These are phyloP conservation scores for Dermatemys mawii DNA, from an alignment of 2,113 vertebrate genomes.

Conservation along the genomic window DNA sequence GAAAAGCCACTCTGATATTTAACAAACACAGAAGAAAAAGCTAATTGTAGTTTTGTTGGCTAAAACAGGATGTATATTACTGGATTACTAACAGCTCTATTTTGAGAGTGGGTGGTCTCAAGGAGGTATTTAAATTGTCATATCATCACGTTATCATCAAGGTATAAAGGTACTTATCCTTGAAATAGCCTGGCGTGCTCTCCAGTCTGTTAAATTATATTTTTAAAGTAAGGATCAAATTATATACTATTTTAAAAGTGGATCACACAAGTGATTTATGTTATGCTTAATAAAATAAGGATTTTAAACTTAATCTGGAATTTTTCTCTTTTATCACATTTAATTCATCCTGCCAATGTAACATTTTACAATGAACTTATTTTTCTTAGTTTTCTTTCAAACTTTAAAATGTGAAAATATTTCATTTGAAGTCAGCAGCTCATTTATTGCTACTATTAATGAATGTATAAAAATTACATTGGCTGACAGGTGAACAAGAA, in stretches of 20 bases:
- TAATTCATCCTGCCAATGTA: conserved; percentile 3
- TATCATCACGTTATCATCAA: not conserved
- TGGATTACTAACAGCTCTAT: conserved; percentile 2
- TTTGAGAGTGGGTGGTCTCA: not conserved
- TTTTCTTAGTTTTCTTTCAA: not conserved
- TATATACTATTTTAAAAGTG: conserved; percentile 42
- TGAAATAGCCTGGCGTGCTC: conserved; percentile 15
- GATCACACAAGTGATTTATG: not conserved
- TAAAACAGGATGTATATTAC: not conserved
- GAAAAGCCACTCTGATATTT: conserved; percentile 26
- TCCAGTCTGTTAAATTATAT: conserved; percentile 14
- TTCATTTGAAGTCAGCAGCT: not conserved
- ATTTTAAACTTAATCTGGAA: conserved; percentile 13
- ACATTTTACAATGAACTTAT: not conserved
- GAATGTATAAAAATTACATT: not conserved
- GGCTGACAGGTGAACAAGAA: not conserved
- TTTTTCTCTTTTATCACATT: not conserved
- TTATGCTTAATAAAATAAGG: conserved; percentile 11
- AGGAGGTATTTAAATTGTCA: conserved; percentile 21
- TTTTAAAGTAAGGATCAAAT: conserved; percentile 53
- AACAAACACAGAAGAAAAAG: not conserved
- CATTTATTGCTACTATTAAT: not conserved
- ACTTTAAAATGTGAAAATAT: not conserved
- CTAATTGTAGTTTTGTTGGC: not conserved
- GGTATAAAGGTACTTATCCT: conserved; percentile 16